Conservation (phyloP, 2,888 invertebrate genomes). For the Microplitis manilae region DNA sequence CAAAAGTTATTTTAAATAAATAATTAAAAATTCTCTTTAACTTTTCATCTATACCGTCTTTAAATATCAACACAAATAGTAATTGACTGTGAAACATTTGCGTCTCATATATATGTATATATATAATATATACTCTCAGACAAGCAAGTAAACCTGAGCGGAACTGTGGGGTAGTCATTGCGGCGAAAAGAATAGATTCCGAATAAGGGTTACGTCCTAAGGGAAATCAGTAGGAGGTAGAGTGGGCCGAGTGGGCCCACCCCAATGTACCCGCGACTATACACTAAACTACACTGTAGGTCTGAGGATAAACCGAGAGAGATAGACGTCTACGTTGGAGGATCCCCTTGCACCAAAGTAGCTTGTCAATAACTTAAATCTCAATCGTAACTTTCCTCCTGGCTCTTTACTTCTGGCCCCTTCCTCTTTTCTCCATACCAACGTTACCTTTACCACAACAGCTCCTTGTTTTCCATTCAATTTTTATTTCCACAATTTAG, state of each 20-base stretch:
- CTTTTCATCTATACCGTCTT: not conserved
- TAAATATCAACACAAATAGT: not conserved
- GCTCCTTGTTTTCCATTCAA: conserved; percentile 4
- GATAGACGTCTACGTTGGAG: conserved; percentile 25
- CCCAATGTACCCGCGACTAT: conserved; percentile 44
- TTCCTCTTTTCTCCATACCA: conserved; percentile 15
- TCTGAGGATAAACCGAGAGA: conserved; percentile 27
- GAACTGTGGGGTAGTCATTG: conserved; percentile 64
- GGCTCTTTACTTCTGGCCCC: conserved; percentile 61
- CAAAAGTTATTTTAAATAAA: too few relatives aligned
- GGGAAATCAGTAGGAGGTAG: conserved; percentile 70
- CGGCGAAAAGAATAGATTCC: conserved; percentile 69
- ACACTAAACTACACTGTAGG: conserved; percentile 47
- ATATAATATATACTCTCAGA: conserved; percentile 11
- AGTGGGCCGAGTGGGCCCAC: conserved; percentile 66
- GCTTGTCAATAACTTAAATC: conserved; percentile 72
- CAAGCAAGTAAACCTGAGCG: conserved; percentile 34
- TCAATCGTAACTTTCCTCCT: conserved; percentile 68
- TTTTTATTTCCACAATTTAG: conserved; percentile 26
- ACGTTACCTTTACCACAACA: not conserved
- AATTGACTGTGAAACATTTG: not conserved
- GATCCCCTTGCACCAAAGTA: conserved; percentile 62
- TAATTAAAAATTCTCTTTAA: too few relatives aligned
- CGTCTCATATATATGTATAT: conserved; percentile 19
- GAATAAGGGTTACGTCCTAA: conserved; percentile 66